phyloP scores from a whole-genome alignment of 2,888 invertebrate species.

The Cantharis flavilabris region DNA sequence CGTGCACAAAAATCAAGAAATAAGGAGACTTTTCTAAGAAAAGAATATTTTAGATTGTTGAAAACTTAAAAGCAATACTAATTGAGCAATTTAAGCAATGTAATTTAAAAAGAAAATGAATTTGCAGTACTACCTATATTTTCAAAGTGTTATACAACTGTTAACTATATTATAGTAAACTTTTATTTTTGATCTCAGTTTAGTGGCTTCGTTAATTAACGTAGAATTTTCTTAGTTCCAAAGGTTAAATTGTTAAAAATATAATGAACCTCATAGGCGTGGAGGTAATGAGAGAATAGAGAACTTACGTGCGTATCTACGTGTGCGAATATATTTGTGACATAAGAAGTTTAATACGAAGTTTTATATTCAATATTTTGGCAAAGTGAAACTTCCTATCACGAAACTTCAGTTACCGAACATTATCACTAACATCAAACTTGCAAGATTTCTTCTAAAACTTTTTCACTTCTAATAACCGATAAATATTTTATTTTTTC shows the following conservation, averaged over 20 bases:
- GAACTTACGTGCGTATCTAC: not conserved
- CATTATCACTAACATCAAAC: not conserved
- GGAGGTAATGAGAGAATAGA: not conserved
- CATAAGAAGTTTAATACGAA: not conserved
- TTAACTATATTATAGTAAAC: not conserved
- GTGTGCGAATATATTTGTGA: not conserved
- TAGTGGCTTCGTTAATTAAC: not conserved
- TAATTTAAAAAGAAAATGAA: not conserved
- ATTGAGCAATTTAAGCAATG: not conserved
- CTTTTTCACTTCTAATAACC: not conserved
- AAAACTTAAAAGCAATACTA: not conserved
- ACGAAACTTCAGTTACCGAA: not conserved
- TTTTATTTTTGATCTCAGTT: not conserved
- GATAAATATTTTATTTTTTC: not conserved
- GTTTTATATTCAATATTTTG: not conserved
- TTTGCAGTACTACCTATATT: no score
- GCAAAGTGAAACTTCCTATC: not conserved
- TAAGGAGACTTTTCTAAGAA: no score
- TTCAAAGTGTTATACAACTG: not conserved
- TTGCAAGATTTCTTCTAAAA: not conserved
- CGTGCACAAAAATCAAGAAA: no score
- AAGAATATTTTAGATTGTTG: no score
- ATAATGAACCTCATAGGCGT: not conserved
- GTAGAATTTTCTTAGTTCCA: not conserved
- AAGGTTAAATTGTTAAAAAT: not conserved